Evolutionary conservation across 2,797 vertebrate genomes (phyloP).

Genomic region (Microctenopoma steveboyesi): DNA sequence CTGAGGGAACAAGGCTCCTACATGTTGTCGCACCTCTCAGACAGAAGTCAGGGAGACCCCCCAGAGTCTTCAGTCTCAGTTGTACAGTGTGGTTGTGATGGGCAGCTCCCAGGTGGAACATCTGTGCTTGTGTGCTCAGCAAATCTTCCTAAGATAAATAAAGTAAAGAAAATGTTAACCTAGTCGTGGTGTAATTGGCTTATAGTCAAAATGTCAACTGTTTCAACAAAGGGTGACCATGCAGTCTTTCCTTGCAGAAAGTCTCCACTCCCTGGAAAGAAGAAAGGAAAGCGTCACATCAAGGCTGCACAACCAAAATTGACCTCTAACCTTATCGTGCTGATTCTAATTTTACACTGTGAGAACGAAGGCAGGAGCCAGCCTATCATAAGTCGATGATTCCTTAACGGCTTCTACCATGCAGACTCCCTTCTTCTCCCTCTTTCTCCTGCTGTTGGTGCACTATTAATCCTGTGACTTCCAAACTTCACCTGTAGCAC

Average conservation of each 20-base stretch:
- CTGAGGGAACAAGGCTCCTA: too few species aligned
- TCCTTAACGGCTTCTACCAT: conserved; percentile 8
- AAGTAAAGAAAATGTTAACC: conserved; percentile 16
- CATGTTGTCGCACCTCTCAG: too few species aligned
- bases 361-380: conserved; percentile 36
- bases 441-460: not conserved
- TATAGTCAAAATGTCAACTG: conserved; percentile 11
- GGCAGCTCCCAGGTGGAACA: conserved; percentile 26
- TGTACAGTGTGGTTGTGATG: not conserved
- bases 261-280: not conserved
- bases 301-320: conserved; percentile 56
- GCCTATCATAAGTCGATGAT: conserved; percentile 25
- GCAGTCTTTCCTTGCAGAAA: conserved; percentile 5
- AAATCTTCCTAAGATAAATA: conserved; percentile 7
- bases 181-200: conserved; percentile 19
- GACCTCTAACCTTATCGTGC: conserved; percentile 52
- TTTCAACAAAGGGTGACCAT: not conserved
- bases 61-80: not conserved
- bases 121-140: conserved; percentile 2
- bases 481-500: conserved; percentile 29
- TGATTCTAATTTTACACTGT: conserved; percentile 55
- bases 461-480: conserved; percentile 6
- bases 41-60: too few species aligned
- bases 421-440: conserved; percentile 1
- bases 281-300: conserved; percentile 25